phyloP scores from a whole-genome alignment of 1,140 invertebrate species.

The Nixonia krombeini region DNA sequence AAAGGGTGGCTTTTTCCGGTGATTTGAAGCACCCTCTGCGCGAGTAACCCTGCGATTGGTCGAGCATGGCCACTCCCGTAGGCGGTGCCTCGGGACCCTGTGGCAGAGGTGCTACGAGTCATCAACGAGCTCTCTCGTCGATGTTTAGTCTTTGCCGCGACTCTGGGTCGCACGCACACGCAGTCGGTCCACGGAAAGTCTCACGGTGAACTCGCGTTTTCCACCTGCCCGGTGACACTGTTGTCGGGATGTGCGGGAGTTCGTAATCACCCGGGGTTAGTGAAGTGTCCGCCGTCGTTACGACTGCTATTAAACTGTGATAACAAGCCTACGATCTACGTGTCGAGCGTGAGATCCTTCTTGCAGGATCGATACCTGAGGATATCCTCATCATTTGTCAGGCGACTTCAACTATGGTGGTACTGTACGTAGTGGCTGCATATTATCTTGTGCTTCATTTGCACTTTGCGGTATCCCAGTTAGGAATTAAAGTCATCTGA shows the following conservation, averaged over 20 bases:
- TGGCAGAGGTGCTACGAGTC: conserved; percentile 44
- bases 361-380: conserved; percentile 13
- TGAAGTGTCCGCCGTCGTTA: too few species aligned
- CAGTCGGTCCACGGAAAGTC: conserved; percentile 17
- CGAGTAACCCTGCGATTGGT: conserved; percentile 53
- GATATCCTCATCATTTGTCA: conserved; percentile 30
- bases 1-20: conserved; percentile 41
- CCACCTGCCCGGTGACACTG: too few species aligned
- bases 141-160: conserved; percentile 60
- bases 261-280: too few species aligned
- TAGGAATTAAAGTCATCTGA: too few species aligned
- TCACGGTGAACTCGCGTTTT: too few species aligned
- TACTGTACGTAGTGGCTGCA: conserved; percentile 62
- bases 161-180: conserved; percentile 58
- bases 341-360: too few species aligned
- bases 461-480: too few species aligned
- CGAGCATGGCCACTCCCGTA: conserved; percentile 61
- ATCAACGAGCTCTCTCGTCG: conserved; percentile 29
- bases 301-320: conserved; percentile 20
- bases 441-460: too few species aligned
- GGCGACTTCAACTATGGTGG: conserved; percentile 66
- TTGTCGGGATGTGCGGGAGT: too few species aligned
- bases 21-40: conserved; percentile 50
- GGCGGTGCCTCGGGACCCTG: conserved; percentile 54
- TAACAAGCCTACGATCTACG: conserved; percentile 7